Evolutionary conservation across 1,140 invertebrate genomes (phyloP).

Genomic region (Oreohelix idahoensis): DNA sequence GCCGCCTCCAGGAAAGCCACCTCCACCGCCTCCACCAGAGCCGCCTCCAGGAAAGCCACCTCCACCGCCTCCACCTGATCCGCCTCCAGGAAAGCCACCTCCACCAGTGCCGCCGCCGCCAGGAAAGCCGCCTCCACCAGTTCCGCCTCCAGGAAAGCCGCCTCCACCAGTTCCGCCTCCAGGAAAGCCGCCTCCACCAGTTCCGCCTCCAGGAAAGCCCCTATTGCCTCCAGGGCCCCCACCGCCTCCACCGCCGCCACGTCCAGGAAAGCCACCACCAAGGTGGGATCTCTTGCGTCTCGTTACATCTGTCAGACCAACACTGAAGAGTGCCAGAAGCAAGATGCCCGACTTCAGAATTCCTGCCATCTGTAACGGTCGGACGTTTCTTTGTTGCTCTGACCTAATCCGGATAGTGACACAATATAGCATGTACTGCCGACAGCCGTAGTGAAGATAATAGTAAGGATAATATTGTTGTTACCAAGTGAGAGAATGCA

Average conservation of each 20-base stretch:
- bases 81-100: neutral
- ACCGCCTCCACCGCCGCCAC: neutral
- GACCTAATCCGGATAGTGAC: no score
- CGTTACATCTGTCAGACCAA: neutral
- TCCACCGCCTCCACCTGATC: neutral
- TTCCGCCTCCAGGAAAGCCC: neutral
- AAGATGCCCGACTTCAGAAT: neutral
- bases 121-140: neutral
- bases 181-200: neutral
- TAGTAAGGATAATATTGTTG: no score
- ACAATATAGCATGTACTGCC: no score
- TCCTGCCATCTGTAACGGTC: neutral
- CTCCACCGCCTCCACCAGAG: neutral
- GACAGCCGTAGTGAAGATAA: no score
- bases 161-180: neutral
- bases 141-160: neutral
- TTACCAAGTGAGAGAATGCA: no score
- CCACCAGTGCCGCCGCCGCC: neutral
- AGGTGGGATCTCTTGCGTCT: neutral
- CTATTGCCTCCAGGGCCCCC: neutral
- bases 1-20: neutral
- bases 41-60: neutral
- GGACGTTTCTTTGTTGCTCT: no score
- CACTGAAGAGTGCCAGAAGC: neutral
- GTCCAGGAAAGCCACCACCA: neutral